Conservation (phyloP, 2,888 invertebrate species). For the Furcula furcula region DNA sequence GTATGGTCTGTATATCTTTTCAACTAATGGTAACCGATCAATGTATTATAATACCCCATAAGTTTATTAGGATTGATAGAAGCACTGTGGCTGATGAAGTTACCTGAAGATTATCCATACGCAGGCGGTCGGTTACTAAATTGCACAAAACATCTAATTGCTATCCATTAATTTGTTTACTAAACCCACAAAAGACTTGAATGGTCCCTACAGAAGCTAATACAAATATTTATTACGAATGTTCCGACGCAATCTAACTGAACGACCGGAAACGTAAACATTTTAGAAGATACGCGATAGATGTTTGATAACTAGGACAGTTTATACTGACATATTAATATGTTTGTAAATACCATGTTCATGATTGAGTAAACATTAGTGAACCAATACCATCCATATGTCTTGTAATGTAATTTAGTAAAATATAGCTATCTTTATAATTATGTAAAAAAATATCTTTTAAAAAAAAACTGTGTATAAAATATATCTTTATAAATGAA, state of each 20-base stretch:
- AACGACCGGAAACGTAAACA: not conserved
- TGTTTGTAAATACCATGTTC: not conserved
- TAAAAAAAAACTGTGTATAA: too few relatives aligned
- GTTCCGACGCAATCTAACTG: slow-evolving; percentile 1
- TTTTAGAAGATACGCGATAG: not conserved
- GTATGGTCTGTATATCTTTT: too few relatives aligned
- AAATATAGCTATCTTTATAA: too few relatives aligned
- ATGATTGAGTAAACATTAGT: not conserved
- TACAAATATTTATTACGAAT: slow-evolving; percentile 12
- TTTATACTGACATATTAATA: not conserved
- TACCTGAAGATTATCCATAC: too few relatives aligned
- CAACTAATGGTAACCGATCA: too few relatives aligned
- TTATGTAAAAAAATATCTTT: not conserved
- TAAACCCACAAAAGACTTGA: slow-evolving; percentile 13
- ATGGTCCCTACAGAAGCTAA: slow-evolving; percentile 12
- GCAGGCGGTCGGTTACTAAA: too few relatives aligned
- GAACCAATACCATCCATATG: not conserved
- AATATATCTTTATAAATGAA: not conserved
- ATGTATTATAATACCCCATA: too few relatives aligned
- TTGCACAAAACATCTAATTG: not conserved
- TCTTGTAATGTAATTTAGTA: too few relatives aligned
- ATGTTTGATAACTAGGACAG: not conserved
- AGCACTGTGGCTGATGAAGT: too few relatives aligned
- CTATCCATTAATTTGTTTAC: slow-evolving; percentile 16
- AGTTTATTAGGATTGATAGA: too few relatives aligned